These are phyloP conservation scores for Sebastes umbrosus DNA, from an alignment of 2,797 vertebrate genomes.

Conservation along the genomic window DNA sequence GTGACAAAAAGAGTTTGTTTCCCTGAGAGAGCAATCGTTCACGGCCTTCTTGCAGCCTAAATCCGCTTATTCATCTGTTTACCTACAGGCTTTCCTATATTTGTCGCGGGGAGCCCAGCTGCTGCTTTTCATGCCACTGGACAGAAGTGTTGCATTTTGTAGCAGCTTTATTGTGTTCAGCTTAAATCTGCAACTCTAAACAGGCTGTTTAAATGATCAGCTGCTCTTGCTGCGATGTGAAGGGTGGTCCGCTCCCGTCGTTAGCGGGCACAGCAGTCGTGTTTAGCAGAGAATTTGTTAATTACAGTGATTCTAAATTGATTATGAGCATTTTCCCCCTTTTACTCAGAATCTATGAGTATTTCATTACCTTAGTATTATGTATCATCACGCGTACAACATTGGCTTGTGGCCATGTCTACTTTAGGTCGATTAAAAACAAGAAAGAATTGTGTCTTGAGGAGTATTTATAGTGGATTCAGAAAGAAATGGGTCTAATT, in stretches of 20 bases:
- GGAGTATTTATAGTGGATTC: not conserved
- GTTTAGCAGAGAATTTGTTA: not conserved
- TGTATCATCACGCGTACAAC: not conserved
- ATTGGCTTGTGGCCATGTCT: not conserved
- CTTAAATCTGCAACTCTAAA: conserved; percentile 30
- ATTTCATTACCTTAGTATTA: not conserved
- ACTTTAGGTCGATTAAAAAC: conserved; percentile 5
- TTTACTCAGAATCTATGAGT: not conserved
- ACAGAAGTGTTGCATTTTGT: conserved; percentile 17
- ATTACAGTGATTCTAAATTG: not conserved
- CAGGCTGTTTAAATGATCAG: conserved; percentile 20
- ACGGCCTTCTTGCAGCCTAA: conserved; percentile 54
- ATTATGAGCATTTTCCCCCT: not conserved
- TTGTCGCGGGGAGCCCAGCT: conserved; percentile 41
- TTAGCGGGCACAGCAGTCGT: not conserved
- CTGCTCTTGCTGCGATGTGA: conserved; percentile 10
- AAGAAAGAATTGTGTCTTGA: not conserved
- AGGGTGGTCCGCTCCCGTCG: not conserved
- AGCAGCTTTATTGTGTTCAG: not conserved
- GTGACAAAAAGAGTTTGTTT: conserved; percentile 64
- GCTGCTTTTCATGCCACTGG: conserved; percentile 30
- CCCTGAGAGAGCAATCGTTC: conserved; percentile 64
- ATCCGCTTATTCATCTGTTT: conserved; percentile 71
- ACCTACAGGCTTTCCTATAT: conserved; percentile 61
- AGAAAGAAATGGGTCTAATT: conserved; percentile 1